Evolutionary conservation across 2,797 vertebrate genomes (phyloP), one percentile per base, ranked within the genome.

Genomic region (Vespertilio murinus): DNA sequence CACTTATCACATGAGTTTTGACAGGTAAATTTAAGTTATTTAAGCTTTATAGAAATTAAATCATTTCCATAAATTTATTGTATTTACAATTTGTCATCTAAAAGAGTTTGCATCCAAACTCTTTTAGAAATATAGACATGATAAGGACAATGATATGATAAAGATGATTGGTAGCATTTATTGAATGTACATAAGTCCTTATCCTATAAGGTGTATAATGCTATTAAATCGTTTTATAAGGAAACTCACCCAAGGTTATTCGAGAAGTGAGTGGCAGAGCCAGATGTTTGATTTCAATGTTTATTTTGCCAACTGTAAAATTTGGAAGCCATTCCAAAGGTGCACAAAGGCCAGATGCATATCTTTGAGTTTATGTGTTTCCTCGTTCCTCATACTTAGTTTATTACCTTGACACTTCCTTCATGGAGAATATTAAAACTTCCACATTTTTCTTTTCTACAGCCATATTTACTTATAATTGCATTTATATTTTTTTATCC

Each of bases 1-100:
- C 7, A 14, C 12, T 79, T 40, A 78, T 70, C 1, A 45, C 49
- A 38, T 61, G 73, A 10, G 3, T 74, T 90, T 87, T 22, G 14
- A 78, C 5, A 69, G 90, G 38, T 92, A 5, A 78, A 67, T 77
- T 84, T 75, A 88, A 94, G 11, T 87, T 78, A 86, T 6, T 89
- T 56, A 82, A 23, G 42, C 25, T 81, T 75, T 91, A 30, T 30
- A 49, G 56, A 93, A 91, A 90, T 54, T 54, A 23, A 54, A 54
- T 54, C 22, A 54, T 54, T 54, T 3, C 52, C 52, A 54, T 54
- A 23, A 54, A 23, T 54, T 54, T 54, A 54, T 52, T 52, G 6
- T 52, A 52, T 54, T 54, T 54, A 18, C 8, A 54, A 23, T 54
- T 23, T 54, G 22, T 8, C 22, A 54, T 23, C 10, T 20, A 28